Evolutionary conservation across 2,113 vertebrate genomes (phyloP), one percentile per base, ranked within the genome.

Genomic region (Neopipo cinnamomea): DNA sequence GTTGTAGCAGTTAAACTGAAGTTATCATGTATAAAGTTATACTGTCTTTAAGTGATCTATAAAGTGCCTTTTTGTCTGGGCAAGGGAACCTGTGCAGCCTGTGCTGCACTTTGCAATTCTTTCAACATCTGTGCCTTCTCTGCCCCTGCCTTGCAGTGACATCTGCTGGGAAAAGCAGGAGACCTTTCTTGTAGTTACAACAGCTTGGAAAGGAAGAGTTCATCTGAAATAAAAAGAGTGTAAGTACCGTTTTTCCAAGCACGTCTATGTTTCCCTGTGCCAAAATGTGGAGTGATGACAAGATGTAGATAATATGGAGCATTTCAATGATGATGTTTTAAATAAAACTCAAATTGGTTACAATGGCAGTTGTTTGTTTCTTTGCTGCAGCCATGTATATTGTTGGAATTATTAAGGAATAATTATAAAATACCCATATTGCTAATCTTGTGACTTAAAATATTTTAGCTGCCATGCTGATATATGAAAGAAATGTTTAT

Each of bases 401-500:
- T 66, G 13, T 25, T 59, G 72, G 30, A 4, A 5, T 81, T 81
- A 33, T 46, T 53, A 67, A 81, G n/a, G 21, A 78, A 52, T 75
- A 58, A n/a, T 77, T 84, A 22, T 30, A 23, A 87, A 84, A 67
- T 72, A 44, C 14, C 10, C 1, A 2, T 33, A 33, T 42, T 31
- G 39, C 11, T 59, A 14, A 79, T 58, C 3, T 59, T 84, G 21
- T 0, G 0, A 42, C 20, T 49, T 94, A 35, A 56, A 53, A 15
- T 62, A 56, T 49, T 56, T 68, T 53, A 81, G 58, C 13, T 89
- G 9, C 8, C 5, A 9, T 53, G 23, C 6, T 66, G n/a, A 50
- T 73, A 1, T 52, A 30, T 21, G 5, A 24, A 62, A 67, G 11
- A 77, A 98, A 98, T 88, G 95, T 93, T 21, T 98, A 97, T 96